phyloP scores from a whole-genome alignment of 2,797 vertebrate genomes.

The Cygnus olor region DNA sequence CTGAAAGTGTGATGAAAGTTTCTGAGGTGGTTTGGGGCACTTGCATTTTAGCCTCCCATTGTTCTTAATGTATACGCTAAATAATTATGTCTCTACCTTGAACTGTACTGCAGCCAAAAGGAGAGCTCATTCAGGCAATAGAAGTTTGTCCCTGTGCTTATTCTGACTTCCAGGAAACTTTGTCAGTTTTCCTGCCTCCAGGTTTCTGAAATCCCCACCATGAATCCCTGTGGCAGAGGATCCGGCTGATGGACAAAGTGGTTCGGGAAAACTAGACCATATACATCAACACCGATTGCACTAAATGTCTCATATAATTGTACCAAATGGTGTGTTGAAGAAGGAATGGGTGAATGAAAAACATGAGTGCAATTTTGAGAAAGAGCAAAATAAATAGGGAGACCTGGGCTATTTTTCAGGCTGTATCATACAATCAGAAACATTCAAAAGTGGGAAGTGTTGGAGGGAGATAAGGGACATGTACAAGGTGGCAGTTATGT shows the following conservation, averaged over 20 bases:
- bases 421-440: conserved; percentile 20
- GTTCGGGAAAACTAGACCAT: neutral
- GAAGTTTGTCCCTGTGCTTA: neutral
- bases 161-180: neutral
- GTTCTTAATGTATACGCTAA: neutral
- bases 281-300: neutral
- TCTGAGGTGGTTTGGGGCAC: neutral
- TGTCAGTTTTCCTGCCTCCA: neutral
- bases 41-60: neutral
- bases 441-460: conserved; percentile 11
- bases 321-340: neutral
- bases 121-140: neutral
- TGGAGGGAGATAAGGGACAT: conserved; percentile 6
- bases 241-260: neutral
- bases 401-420: conserved; percentile 2
- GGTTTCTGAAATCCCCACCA: neutral
- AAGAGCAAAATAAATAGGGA: neutral
- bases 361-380: neutral
- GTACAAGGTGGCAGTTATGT: neutral
- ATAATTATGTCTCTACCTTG: neutral
- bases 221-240: neutral
- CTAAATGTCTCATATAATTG: neutral
- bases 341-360: neutral
- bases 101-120: neutral
- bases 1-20: neutral